Evolutionary conservation across 1,140 invertebrate species (phyloP), one percentile per base, ranked within the genome.

Genomic region (Zaprionus ghesquierei): DNA sequence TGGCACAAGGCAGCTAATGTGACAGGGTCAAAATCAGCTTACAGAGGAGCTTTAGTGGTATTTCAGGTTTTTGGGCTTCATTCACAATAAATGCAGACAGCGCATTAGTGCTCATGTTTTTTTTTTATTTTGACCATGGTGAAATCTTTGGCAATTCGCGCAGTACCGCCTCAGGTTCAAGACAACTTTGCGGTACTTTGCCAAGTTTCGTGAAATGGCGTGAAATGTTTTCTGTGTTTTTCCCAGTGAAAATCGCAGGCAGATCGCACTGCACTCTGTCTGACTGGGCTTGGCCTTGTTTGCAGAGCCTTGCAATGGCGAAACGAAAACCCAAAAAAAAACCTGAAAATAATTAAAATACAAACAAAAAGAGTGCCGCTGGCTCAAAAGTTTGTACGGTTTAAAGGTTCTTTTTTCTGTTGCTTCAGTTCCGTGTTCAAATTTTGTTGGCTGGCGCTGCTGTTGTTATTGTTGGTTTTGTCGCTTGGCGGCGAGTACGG

Each of bases 11-110:
- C 27, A 72, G 73, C 60, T 76, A 79, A 79, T 76, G 74, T 73
- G 84, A 69, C 84, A 89, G 84, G 84, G 84, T 89, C 84, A 89
- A 87, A 54, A 15, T 31, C 31, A 25, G 18, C n/a, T 41, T n/a
- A 41, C 35, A 15, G 35, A n/a, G n/a, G 31, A 23, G 13, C 31
- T 29, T 44, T 31, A 31, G 62, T 33, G 18, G 31, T 62, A 66
- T 31, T 62, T 62, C 31, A 15, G 22, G 15, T 15, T 62, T 20
- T 29, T n/a, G 13, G 13, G 12, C 44, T 13, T n/a, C 25, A 56
- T 46, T 56, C 63, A 77, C 18, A 27, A 58, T n/a, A 58, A 33
- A 4, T 35, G 31, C 13, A 23, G 18, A 8, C 22, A 76, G 54
- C 18, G 31, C 18, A 38, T 5, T 33, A 3, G 10, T n/a, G 12